Base-by-base conservation (phyloP, 2,888 invertebrate genomes). In the Limenitis camilla region DNA sequence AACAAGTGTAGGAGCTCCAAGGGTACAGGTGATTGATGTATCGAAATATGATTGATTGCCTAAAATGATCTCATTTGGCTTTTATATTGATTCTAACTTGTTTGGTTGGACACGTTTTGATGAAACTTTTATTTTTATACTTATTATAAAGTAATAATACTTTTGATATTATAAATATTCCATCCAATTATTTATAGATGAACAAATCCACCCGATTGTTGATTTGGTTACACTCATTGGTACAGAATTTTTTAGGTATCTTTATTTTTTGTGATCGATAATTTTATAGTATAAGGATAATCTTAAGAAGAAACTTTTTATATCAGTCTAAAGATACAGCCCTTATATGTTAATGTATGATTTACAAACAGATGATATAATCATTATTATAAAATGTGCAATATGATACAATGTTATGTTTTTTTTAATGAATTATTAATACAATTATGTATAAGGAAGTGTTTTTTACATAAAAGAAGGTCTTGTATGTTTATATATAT, bases 61-160 rank as follows among this genome's bases (percentile, higher is more conserved):
- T 53, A 45, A 61, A 72, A 71, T 83, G 82, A 84, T 82, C 80
- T 84, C 83, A 84, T 80, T 81, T 73, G 79, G 72, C 81, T 81
- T 81, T 67, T 58, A 45, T 65, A 56, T 70, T 74, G 71, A 69
- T n/a, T n/a, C n/a, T n/a, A 72, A 66, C 60, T 56, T 61, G 68
- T 51, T 57, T 59, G 31, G 32, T 32, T 32, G 42, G 0, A 19
- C 8, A 30, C 8, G 19, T 32, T 42, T 42, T 32, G 42, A 32
- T 32, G 31, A 9, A 6, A 42, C 31, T 11, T 10, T 4, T 30
- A 10, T 31, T 30, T 11, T 9, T 9, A 32, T 11, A 31, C 11
- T 10, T n/a, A 35, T n/a, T n/a, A n/a, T n/a, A n/a, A n/a, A 19
- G 19, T 19, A 19, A 19, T 19, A 19, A 19, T 19, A 19, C n/a